Conservation (phyloP, 1,140 invertebrate species). For the Euura saliciscinereae region DNA sequence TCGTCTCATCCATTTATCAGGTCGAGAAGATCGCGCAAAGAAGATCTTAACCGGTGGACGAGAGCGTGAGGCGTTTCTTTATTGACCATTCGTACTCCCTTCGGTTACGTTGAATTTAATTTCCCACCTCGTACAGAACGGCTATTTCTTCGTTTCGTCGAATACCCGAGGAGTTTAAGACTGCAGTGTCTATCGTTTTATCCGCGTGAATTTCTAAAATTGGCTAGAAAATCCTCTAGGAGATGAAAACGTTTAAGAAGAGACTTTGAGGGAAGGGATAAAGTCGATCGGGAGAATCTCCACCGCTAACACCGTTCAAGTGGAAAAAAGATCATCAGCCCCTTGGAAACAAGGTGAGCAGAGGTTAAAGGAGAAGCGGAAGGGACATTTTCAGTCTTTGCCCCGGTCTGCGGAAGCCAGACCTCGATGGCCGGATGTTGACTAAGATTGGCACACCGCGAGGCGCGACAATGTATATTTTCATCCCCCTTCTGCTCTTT, state of each 20-base stretch:
- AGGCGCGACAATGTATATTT: no score
- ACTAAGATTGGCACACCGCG: constrained; percentile 11
- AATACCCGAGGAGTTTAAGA: background rate
- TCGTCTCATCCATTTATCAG: background rate
- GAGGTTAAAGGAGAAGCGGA: constrained; percentile 21
- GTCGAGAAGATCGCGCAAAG: background rate
- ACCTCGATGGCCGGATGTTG: constrained; percentile 7
- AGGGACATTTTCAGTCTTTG: constrained; percentile 19
- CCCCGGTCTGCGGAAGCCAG: constrained; percentile 22
- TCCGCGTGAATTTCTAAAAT: no score
- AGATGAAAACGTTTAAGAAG: no score
- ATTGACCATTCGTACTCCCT: background rate
- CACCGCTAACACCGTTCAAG: no score
- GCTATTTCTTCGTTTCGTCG: background rate
- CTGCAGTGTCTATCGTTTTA: no score
- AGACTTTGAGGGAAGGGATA: no score
- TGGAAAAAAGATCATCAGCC: background rate
- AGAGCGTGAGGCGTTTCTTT: background rate
- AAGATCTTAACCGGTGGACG: background rate
- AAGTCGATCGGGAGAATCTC: no score
- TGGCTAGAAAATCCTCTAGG: no score
- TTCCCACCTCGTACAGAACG: background rate
- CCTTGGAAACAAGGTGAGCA: constrained; percentile 2
- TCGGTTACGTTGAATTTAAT: background rate
- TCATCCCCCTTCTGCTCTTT: constrained; percentile 20